Base-by-base conservation (phyloP, 1,140 invertebrate species). In the Drosophila micromelanica region DNA sequence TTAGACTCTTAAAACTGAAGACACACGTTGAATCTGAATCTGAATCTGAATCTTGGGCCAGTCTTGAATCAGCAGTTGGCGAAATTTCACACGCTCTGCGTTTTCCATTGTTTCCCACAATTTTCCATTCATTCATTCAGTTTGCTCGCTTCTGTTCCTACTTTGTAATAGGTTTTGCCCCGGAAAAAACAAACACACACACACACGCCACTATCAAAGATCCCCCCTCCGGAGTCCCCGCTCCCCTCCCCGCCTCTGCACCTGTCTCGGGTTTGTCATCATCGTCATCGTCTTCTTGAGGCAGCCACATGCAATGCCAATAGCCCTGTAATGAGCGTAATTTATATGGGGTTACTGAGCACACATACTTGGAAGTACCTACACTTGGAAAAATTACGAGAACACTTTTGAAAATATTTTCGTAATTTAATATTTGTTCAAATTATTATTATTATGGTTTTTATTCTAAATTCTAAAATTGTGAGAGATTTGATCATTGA, bases 141-240 rank as follows among this genome's bases (percentile, higher is more conserved):
- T 87, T 87, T 86, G 82, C 81, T 87, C 67, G 64, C 82, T 77
- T 82, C 71, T 87, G 82, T 81, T 87, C 84, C 82, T 87, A 87
- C 78, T 87, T 76, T 76, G 84, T 89, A 82, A 87, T 87, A 89
- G 79, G 76, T 84, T 77, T 63, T 74, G 65, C 65, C 70, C 79
- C 70, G 81, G 76, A 81, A 72, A 74, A 43, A 37, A 48, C 45
- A 30, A 61, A n/a, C n/a, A n/a, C n/a, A n/a, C n/a, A n/a, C n/a
- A 17, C 35, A 68, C 23, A 46, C 42, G 12, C 37, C 43, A 56
- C 15, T 23, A 37, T 42, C 60, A 55, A 9, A 56, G 23, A 4
- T 17, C 8, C n/a, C n/a, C n/a, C n/a, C n/a, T n/a, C n/a, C n/a
- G n/a, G n/a, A n/a, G n/a, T n/a, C n/a, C n/a, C n/a, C n/a, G n/a